Conservation (phyloP, 2,797 vertebrate genomes). For the Erpetoichthys calabaricus region DNA sequence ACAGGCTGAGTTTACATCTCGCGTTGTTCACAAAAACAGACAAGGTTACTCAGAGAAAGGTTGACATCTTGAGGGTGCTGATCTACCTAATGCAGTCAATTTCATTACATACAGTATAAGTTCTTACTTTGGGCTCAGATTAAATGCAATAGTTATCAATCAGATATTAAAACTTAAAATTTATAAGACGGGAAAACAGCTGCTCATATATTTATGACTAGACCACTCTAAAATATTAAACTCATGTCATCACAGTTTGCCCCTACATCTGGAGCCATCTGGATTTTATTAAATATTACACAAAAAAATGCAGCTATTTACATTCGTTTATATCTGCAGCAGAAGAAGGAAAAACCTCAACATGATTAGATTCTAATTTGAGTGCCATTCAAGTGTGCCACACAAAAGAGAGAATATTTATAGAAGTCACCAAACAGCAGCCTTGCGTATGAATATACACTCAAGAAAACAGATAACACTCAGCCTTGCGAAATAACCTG, state of each 20-base stretch:
- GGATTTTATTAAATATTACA: conserved; percentile 61
- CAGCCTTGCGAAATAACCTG: no score
- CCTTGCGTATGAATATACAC: not conserved
- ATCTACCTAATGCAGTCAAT: conserved; percentile 25
- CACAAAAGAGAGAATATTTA: not conserved
- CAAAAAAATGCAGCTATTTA: conserved; percentile 35
- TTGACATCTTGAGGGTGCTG: conserved; percentile 42
- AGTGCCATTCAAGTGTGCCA: conserved; percentile 12
- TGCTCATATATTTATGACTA: conserved; percentile 59
- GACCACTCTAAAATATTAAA: conserved; percentile 73
- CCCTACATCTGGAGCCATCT: conserved; percentile 53
- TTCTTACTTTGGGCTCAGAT: conserved; percentile 58
- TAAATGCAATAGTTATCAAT: conserved; percentile 65
- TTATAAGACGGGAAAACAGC: conserved; percentile 55
- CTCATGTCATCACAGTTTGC: conserved; percentile 46
- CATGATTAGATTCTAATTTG: conserved; percentile 21
- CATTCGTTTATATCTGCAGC: conserved; percentile 27
- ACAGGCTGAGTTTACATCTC: conserved; percentile 24
- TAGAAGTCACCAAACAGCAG: not conserved
- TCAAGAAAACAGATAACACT: no score
- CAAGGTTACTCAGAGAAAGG: conserved; percentile 36
- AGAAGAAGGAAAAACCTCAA: conserved; percentile 31
- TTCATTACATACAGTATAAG: conserved; percentile 54
- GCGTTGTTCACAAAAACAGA: conserved; percentile 18
- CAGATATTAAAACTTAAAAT: conserved; percentile 42